These are phyloP conservation scores for Crepidodera aurea DNA, from an alignment of 2,888 invertebrate genomes.

Conservation along the genomic window DNA sequence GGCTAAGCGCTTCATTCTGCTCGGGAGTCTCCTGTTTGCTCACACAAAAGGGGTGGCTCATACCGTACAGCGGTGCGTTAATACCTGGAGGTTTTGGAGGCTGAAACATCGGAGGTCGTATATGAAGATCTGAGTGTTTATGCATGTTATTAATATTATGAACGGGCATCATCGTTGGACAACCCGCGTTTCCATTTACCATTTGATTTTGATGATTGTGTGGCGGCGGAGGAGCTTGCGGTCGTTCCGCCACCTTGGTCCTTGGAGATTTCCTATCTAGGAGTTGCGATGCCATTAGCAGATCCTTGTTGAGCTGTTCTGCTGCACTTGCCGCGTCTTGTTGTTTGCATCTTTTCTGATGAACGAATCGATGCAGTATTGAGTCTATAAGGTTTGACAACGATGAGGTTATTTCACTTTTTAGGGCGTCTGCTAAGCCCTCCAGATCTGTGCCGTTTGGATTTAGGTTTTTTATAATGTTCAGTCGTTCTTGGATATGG, in stretches of 20 bases:
- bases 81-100: slow-evolving; percentile 78
- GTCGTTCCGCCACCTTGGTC: slow-evolving; percentile 74
- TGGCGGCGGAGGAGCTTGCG: slow-evolving; percentile 61
- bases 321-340: slow-evolving; percentile 82
- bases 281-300: slow-evolving; percentile 81
- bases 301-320: slow-evolving; percentile 85
- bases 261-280: slow-evolving; percentile 86
- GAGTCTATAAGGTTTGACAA: slow-evolving; percentile 87
- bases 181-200: slow-evolving; percentile 62
- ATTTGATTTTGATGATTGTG: slow-evolving; percentile 59
- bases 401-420: slow-evolving; percentile 87
- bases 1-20: slow-evolving; percentile 92
- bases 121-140: slow-evolving; percentile 66
- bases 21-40: slow-evolving; percentile 76
- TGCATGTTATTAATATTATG: slow-evolving; percentile 55
- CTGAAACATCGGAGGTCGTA: slow-evolving; percentile 82
- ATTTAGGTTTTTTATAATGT: slow-evolving; percentile 73
- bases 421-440: slow-evolving; percentile 88
- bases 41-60: slow-evolving; percentile 68
- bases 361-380: slow-evolving; percentile 84
- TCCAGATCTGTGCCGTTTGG: slow-evolving; percentile 83
- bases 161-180: slow-evolving; percentile 65
- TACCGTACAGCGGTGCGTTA: slow-evolving; percentile 69
- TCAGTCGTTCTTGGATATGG: slow-evolving; percentile 80
- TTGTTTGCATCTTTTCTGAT: slow-evolving; percentile 82